Base-by-base conservation (phyloP, 1,140 invertebrate species). In the Ceratosolen solmsi region DNA sequence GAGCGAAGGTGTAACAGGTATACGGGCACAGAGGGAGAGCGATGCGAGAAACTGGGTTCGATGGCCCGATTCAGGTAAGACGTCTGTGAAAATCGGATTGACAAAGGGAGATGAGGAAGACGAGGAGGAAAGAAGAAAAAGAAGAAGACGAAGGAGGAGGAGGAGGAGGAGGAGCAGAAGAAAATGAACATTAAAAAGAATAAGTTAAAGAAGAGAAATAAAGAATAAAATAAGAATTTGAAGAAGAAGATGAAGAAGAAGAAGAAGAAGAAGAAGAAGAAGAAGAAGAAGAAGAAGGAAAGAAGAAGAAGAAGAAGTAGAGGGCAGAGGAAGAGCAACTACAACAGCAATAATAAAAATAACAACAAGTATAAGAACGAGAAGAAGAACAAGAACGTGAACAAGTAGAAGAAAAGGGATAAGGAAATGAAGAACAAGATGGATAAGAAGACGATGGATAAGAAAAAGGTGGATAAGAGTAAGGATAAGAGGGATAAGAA, bases 61-160 rank as follows among this genome's bases (percentile, higher is more conserved):
- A 82, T 82, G 81, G 72, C 80, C 80, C 80, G 74, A 60, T 71
- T 60, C 81, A 82, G 81, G 81, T 82, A 71, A 60, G 65, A 65
- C 68, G 68, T 41, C 75, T 70, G 65, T 82, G 81, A 56, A 82
- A 82, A 82, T 82, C 75, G 74, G 68, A 78, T 82, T 82, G 75
- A 82, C 81, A 82, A 78, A 73, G n/a, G 77, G 46, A 71, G 36
- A 79, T 5, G 41, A 46, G 41, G 41, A n/a, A n/a, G n/a, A n/a
- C n/a, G n/a, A n/a, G n/a, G 41, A 13, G 41, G 41, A 13, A 46
- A 46, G 5, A 46, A 46, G 41, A 46, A 46, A 46, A 46, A 5
- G 49, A 60, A 17, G 36, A 51, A 56, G 33, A 75, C 27, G 46
- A 30, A 58, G 22, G 56, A 56, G n/a, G 49, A 54, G 17, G 9